Conservation (phyloP, 2,888 invertebrate species). For the Meganola albula region DNA sequence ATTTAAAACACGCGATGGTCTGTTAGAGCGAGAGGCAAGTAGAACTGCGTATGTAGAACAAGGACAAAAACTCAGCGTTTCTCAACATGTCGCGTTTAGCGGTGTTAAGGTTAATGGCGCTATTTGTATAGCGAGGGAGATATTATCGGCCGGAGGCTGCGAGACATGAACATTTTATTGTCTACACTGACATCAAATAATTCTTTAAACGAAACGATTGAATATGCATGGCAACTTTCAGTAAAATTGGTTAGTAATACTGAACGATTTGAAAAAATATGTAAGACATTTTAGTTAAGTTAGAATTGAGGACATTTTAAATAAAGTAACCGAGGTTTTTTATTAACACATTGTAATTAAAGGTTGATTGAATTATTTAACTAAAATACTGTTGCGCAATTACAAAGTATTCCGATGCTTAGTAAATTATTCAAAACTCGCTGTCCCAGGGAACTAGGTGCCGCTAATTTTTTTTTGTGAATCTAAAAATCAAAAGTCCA, state of each 20-base stretch:
- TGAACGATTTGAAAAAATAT: too few species aligned
- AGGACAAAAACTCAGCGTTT: slow-evolving; percentile 28
- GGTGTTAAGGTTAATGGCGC: slow-evolving; percentile 69
- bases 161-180: slow-evolving; percentile 46
- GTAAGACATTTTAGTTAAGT: too few species aligned
- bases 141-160: slow-evolving; percentile 51
- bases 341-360: slow-evolving; percentile 9
- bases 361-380: slow-evolving; percentile 10
- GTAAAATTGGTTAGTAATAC: too few species aligned
- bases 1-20: slow-evolving; percentile 41
- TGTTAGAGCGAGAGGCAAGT: slow-evolving; percentile 26
- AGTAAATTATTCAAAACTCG: too few species aligned
- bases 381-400: too few species aligned
- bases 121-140: slow-evolving; percentile 64
- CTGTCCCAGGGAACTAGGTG: too few species aligned
- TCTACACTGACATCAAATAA: slow-evolving; percentile 38
- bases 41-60: slow-evolving; percentile 22
- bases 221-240: slow-evolving; percentile 17
- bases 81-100: slow-evolving; percentile 54
- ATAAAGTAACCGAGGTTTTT: too few species aligned
- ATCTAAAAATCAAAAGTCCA: too few species aligned
- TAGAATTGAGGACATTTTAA: too few species aligned
- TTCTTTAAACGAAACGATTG: slow-evolving; percentile 28
- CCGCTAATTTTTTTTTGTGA: too few species aligned
- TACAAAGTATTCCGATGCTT: too few species aligned